A percentile compares a stretch with the other conserved stretches of the same genome.
Evolutionary conservation across 2,797 vertebrate species (phyloP).

Genomic region (Leptoclinus maculatus): DNA sequence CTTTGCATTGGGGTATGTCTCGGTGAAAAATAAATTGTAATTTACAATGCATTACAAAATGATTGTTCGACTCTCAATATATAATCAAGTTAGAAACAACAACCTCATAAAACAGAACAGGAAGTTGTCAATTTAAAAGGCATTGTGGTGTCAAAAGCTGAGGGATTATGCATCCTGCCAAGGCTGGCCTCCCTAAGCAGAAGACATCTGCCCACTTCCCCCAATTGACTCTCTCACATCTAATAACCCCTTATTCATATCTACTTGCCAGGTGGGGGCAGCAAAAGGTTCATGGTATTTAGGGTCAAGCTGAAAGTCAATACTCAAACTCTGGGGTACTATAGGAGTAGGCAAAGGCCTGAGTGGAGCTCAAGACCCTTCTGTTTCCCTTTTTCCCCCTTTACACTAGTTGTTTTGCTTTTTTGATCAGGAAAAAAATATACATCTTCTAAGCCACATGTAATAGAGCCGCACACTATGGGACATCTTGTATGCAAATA

Average conservation of each 20-base stretch:
- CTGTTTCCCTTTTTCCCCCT: slow-evolving; percentile 1
- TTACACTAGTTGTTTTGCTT: not conserved
- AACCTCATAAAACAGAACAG: not conserved
- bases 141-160: slow-evolving; percentile 18
- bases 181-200: slow-evolving; percentile 62
- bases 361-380: not conserved
- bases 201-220: slow-evolving; percentile 74
- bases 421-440: not conserved
- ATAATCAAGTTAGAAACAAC: not conserved
- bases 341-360: slow-evolving; percentile 17
- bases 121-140: not conserved
- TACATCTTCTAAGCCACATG: not conserved
- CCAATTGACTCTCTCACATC: slow-evolving; percentile 43
- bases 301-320: slow-evolving; percentile 83
- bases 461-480: slow-evolving; percentile 8
- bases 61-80: not conserved
- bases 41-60: not conserved
- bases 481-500: not conserved
- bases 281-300: slow-evolving; percentile 77
- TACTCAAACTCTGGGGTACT: slow-evolving; percentile 46
- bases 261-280: slow-evolving; percentile 66
- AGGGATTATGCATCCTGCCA: slow-evolving; percentile 49
- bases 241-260: slow-evolving; percentile 52
- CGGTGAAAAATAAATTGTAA: not conserved
- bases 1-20: not conserved